These are phyloP conservation scores for Scomber japonicus DNA, from an alignment of 2,113 vertebrate genomes.

Conservation along the genomic window DNA sequence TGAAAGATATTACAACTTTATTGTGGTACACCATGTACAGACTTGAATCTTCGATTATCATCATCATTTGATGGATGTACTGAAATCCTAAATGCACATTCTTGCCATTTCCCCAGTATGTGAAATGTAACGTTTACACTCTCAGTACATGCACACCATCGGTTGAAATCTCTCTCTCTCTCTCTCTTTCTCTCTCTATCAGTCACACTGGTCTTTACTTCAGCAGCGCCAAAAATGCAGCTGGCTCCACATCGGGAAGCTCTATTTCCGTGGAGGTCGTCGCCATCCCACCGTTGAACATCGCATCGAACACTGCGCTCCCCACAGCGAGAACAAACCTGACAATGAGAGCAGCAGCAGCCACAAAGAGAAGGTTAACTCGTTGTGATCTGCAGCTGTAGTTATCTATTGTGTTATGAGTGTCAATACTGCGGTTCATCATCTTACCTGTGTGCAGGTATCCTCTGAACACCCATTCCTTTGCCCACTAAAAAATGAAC, in stretches of 20 bases:
- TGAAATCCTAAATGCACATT: too few relatives aligned
- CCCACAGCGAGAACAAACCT: conserved; percentile 97
- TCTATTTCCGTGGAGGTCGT: conserved; percentile 97
- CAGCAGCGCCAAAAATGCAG: conserved; percentile 94
- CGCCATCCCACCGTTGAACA: conserved; percentile 99
- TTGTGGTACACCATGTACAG: neutral
- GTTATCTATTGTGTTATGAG: neutral
- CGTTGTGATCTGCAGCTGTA: neutral
- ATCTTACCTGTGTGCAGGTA: conserved; percentile 93
- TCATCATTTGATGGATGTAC: too few relatives aligned
- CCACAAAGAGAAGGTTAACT: neutral
- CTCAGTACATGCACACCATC: neutral
- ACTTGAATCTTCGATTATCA: neutral
- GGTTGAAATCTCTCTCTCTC: neutral
- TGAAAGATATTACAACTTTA: neutral
- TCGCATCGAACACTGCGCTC: conserved; percentile 96
- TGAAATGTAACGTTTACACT: neutral
- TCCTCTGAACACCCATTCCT: conserved; percentile 93
- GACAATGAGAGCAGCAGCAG: conserved; percentile 4
- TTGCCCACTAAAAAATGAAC: conserved; percentile 97
- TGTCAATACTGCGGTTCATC: neutral
- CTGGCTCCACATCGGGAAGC: conserved; percentile 95
- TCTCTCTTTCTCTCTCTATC: too few relatives aligned
- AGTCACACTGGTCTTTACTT: conserved; percentile 86
- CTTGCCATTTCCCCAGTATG: too few relatives aligned